Conservation (phyloP, 2,797 vertebrate genomes). For the Pteropus rufus region DNA sequence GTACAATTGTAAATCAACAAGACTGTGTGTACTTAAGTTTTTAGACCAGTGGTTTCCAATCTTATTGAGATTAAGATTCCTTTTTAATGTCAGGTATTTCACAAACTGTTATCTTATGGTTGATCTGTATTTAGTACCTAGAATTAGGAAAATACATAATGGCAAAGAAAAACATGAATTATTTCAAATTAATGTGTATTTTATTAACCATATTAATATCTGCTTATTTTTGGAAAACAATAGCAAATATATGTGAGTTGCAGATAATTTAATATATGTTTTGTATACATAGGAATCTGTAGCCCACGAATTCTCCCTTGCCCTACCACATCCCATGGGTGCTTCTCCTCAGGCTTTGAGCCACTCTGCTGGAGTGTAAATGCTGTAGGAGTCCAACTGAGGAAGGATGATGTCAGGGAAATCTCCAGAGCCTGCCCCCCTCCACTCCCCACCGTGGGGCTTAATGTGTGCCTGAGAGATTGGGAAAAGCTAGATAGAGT, state of each 20-base stretch:
- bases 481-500: neutral
- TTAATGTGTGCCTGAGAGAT: neutral
- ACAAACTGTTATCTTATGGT: neutral
- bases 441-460: neutral
- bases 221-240: conserved; percentile 20
- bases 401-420: neutral
- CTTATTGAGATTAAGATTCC: neutral
- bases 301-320: neutral
- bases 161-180: neutral
- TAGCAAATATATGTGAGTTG: neutral
- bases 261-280: neutral
- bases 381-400: neutral
- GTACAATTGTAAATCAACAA: neutral
- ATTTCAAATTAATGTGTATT: conserved; percentile 9
- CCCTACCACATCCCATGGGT: neutral
- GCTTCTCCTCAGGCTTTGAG: neutral
- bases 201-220: neutral
- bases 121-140: neutral
- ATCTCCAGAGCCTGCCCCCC: neutral
- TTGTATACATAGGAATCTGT: neutral
- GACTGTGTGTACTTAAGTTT: neutral
- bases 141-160: neutral
- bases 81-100: neutral
- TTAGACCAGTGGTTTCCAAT: neutral
- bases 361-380: neutral